phyloP scores from a whole-genome alignment of 2,113 vertebrate genomes.

The Puma concolor region DNA sequence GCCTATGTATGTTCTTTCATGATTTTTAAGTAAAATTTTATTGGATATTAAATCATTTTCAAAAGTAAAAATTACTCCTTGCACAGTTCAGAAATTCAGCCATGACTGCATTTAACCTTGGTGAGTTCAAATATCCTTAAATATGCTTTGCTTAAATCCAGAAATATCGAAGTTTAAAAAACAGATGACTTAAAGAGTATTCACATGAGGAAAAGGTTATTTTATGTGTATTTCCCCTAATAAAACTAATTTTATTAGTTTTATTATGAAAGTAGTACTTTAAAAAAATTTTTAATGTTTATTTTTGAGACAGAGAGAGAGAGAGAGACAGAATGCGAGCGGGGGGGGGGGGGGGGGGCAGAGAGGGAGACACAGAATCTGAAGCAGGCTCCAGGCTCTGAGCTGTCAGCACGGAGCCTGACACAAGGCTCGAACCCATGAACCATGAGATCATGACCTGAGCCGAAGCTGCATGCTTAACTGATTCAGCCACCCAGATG shows the following conservation, averaged over 20 bases:
- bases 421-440: no score
- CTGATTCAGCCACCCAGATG: no score
- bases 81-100: neutral
- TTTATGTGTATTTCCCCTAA: neutral
- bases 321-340: no score
- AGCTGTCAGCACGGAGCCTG: no score
- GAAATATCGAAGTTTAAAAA: slow-evolving; percentile 27
- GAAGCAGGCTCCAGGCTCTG: no score
- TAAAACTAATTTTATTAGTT: slow-evolving; percentile 33
- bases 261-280: neutral
- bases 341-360: no score
- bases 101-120: neutral
- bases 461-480: no score
- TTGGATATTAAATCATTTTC: slow-evolving; percentile 19
- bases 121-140: neutral
- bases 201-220: slow-evolving; percentile 27
- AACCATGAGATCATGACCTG: no score
- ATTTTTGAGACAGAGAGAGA: no score
- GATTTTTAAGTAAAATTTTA: slow-evolving; percentile 18
- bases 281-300: no score
- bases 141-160: slow-evolving; percentile 44
- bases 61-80: slow-evolving; percentile 39
- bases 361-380: no score
- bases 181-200: slow-evolving; percentile 6
- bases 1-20: neutral